A percentile compares a stretch with the other conserved stretches of the same genome.
phyloP scores from a whole-genome alignment of 2,888 invertebrate genomes.

The Ornithoptera alexandrae region DNA sequence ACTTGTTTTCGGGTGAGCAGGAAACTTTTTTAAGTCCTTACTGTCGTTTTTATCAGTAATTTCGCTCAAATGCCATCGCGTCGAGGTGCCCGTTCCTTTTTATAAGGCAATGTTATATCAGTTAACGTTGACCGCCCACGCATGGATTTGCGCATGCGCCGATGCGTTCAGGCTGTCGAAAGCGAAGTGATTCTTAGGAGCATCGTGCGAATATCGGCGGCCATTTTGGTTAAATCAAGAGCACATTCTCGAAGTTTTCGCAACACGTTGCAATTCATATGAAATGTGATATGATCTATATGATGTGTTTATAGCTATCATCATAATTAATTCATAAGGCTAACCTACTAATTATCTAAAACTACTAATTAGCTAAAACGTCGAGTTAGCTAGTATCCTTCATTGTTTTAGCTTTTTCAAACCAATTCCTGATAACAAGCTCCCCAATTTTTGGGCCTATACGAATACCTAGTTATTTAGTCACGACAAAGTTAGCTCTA shows the following conservation, averaged over 20 bases:
- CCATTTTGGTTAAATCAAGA: not conserved
- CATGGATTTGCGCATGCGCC: not conserved
- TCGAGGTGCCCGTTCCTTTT: slow-evolving; percentile 3
- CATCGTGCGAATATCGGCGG: not conserved
- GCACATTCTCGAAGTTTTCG: not conserved
- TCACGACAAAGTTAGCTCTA: no score
- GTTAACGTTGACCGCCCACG: slow-evolving; percentile 19
- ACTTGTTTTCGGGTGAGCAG: slow-evolving; percentile 16
- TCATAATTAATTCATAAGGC: no score
- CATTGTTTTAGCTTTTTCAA: no score
- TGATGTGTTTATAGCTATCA: no score
- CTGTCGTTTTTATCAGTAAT: slow-evolving; percentile 17
- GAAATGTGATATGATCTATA: not conserved
- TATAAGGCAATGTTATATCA: slow-evolving; percentile 12
- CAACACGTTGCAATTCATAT: not conserved
- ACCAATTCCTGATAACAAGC: no score
- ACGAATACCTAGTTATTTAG: no score
- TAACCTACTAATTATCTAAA: no score
- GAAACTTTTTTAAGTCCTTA: slow-evolving; percentile 13
- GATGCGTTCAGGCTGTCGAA: not conserved
- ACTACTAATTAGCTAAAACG: no score
- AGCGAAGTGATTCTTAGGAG: slow-evolving; percentile 21
- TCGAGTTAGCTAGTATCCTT: no score
- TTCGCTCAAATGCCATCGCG: slow-evolving; percentile 12
- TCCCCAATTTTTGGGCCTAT: no score